Base-by-base conservation (phyloP, 30 jellyfish, hydroid and myxozoan genomes). In the Sanderia malayensis region DNA sequence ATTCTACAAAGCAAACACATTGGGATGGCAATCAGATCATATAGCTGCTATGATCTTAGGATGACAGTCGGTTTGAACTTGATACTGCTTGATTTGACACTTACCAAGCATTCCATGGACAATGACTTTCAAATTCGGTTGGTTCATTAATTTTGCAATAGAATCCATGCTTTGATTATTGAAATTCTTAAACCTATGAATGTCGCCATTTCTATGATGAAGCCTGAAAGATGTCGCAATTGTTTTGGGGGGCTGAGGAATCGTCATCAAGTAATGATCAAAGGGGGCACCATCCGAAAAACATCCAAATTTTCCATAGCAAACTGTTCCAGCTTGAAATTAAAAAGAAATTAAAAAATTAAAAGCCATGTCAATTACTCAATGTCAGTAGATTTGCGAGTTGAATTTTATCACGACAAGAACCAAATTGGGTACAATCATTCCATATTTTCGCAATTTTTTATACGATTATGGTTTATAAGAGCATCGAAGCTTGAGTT, bases 241-340 rank as follows among this genome's bases (percentile, higher is more conserved):
- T 13, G 17, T 52, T 28, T 58, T 26, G 10, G 96, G 96, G 31
- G 84, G 73, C 46, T 49, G 57, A 17, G 96, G 96, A 32, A 64
- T 68, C 21, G 82, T 52, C 81, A 60, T 61, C 55, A 69, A 70
- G 55, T 67, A 69, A 70, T 83, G 83, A 44, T 77, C 76, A 58
- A 73, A 86, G 31, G 93, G 93, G 2, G 83, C 79, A 4, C 46
- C 74, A 53, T 75, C 72, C 10, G 92, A 58, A 30, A 76, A 86
- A 46, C 96, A 86, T 2, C 96, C 96, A 77, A 65, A 86, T 28
- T 91, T 87, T 0, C 76, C 77, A 33, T 86, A 72, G 84, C 96
- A 86, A 45, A 67, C 63, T 15, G 22, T 31, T 17, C 52, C 82
- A 44, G 80, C 93, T 80, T 9, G 60, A 69, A 80, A 80, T 41